Percentiles rank a stretch among this genome's conserved stretches.
Evolutionary conservation across 2,797 vertebrate species (phyloP).

Genomic region (Heterohyrax brucei): DNA sequence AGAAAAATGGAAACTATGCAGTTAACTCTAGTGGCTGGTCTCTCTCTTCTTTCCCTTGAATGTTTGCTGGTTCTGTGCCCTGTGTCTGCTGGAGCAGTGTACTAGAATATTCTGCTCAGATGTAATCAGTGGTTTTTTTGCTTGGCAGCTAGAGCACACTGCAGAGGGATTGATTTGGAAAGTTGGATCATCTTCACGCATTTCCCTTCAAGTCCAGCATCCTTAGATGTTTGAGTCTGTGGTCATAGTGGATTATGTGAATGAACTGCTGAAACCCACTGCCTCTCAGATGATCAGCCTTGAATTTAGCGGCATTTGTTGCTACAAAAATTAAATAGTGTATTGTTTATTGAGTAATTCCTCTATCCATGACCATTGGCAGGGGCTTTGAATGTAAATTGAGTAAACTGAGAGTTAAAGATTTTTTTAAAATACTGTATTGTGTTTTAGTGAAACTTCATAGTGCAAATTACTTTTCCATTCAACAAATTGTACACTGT

Average conservation of each 20-base stretch:
- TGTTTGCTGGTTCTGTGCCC: constrained; percentile 30
- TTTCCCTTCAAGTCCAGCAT: neutral
- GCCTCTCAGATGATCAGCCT: neutral
- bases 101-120: neutral
- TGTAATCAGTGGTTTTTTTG: neutral
- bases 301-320: constrained; percentile 31
- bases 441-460: no score
- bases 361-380: neutral
- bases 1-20: constrained; percentile 66
- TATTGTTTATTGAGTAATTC: neutral
- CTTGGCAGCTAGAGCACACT: neutral
- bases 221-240: neutral
- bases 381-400: neutral
- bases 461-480: no score
- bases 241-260: neutral
- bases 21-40: neutral
- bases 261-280: neutral
- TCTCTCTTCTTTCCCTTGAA: neutral
- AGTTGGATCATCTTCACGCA: neutral
- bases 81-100: neutral
- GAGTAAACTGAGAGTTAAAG: neutral
- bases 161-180: neutral
- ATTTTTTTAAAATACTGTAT: no score
- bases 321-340: neutral
- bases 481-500: no score